phyloP scores from a whole-genome alignment of 2,113 vertebrate genomes.

The Opisthocomus hoazin region DNA sequence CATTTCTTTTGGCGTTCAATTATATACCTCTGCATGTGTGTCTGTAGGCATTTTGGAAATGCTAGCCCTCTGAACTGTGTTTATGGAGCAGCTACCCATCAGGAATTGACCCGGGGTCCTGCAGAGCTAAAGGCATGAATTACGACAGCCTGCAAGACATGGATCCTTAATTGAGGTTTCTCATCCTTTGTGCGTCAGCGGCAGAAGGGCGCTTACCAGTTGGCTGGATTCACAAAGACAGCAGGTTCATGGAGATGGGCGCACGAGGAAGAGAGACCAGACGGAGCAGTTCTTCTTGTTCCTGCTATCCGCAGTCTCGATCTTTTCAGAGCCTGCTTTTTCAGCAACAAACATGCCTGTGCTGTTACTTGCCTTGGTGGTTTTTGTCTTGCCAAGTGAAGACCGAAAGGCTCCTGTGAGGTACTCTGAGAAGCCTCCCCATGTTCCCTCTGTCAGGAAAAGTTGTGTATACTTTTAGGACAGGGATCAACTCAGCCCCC shows the following conservation, averaged over 20 bases:
- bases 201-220: slow-evolving; percentile 9
- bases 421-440: neutral
- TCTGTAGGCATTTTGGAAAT: neutral
- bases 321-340: slow-evolving; percentile 30
- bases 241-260: neutral
- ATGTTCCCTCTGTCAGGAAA: neutral
- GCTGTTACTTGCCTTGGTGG: neutral
- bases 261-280: neutral
- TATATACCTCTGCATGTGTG: neutral
- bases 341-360: neutral
- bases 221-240: neutral
- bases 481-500: neutral
- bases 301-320: neutral
- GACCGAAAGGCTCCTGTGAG: neutral
- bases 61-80: neutral
- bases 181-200: rapidly evolving
- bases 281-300: slow-evolving; percentile 57
- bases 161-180: neutral
- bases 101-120: neutral
- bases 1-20: neutral
- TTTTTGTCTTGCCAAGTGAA: neutral
- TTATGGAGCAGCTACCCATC: neutral
- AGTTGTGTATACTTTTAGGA: neutral
- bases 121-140: neutral
- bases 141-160: neutral